phyloP scores from a whole-genome alignment of 1,140 invertebrate species.

The Propsilocerus akamusi region DNA sequence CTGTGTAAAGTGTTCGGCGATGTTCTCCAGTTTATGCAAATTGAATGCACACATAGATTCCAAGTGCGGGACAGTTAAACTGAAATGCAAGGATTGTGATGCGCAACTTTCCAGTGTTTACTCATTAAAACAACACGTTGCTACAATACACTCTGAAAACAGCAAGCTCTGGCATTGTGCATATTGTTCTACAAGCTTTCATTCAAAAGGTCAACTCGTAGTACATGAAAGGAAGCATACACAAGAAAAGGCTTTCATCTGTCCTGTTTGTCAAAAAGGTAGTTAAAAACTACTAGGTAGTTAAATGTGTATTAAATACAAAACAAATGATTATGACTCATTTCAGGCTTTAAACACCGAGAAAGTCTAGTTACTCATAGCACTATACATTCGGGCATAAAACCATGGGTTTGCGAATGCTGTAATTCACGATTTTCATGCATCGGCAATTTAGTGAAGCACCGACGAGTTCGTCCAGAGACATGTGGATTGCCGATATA shows the following conservation, averaged over 20 bases:
- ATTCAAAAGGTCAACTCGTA: slow-evolving; percentile 14
- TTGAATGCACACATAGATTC: too few relatives aligned
- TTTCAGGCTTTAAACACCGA: slow-evolving; percentile 30
- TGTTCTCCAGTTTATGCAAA: too few relatives aligned
- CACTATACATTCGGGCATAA: slow-evolving; percentile 29
- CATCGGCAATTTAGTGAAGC: slow-evolving; percentile 24
- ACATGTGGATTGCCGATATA: slow-evolving; percentile 22
- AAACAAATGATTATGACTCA: slow-evolving; percentile 21
- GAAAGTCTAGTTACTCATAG: slow-evolving; percentile 29
- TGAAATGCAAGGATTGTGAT: too few relatives aligned
- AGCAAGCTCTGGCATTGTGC: too few relatives aligned
- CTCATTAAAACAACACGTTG: too few relatives aligned
- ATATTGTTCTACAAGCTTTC: too few relatives aligned
- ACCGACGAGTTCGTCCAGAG: slow-evolving; percentile 22
- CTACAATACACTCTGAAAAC: too few relatives aligned
- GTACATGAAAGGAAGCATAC: slow-evolving; percentile 27
- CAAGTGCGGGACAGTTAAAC: too few relatives aligned
- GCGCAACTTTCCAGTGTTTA: too few relatives aligned
- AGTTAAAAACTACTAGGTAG: not conserved
- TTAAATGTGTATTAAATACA: not conserved
- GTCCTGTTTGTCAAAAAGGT: slow-evolving; percentile 17
- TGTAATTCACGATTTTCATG: slow-evolving; percentile 25
- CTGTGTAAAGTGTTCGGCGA: too few relatives aligned
- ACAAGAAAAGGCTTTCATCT: slow-evolving; percentile 29
- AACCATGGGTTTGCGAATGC: slow-evolving; percentile 23